Evolutionary conservation across 1,140 invertebrate genomes (phyloP), one percentile per base, ranked within the genome.

Genomic region (Drosophila elegans): DNA sequence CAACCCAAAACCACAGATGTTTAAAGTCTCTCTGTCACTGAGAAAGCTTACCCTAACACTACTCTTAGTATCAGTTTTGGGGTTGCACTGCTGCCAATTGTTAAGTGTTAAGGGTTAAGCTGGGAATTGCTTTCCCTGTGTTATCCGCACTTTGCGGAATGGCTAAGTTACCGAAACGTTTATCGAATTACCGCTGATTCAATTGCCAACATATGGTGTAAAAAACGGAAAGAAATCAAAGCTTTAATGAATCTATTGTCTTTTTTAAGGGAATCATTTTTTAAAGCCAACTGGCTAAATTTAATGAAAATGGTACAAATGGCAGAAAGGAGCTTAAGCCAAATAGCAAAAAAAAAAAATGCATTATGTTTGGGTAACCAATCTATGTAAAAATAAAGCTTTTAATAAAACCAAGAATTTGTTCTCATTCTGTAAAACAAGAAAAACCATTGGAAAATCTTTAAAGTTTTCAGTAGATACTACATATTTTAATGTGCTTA

Each of bases 161-260:
- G 16, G 60, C 13, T 38, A 55, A 81, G 78, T 69, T 48, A 63
- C 61, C 51, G 42, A 64, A 78, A 32, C 56, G 46, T 72, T 83
- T 79, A 80, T 72, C 81, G 66, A 71, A 80, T 80, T 75, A 76
- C 56, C 39, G 27, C 16, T n/a, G 52, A 72, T 80, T 77, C 78
- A 81, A 85, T 84, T 86, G 45, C 44, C 4, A 74, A 16, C 81
- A 84, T 74, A 86, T 86, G 80, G 44, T 54, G 38, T 34, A n/a
- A 29, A 46, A 78, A 48, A n/a, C 3, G 34, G 9, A 4, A 4
- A 9, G 36, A 64, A 49, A 54, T 45, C 69, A 45, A 34, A 54
- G 29, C 16, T 54, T 48, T 78, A 62, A 79, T 52, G 42, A 68
- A 32, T 21, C 55, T 61, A 68, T 79, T 74, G 77, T 73, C 21